A percentile compares a stretch with the other conserved stretches of the same genome.
phyloP scores from a whole-genome alignment of 1,140 invertebrate genomes.

The Drosophila rufa region DNA sequence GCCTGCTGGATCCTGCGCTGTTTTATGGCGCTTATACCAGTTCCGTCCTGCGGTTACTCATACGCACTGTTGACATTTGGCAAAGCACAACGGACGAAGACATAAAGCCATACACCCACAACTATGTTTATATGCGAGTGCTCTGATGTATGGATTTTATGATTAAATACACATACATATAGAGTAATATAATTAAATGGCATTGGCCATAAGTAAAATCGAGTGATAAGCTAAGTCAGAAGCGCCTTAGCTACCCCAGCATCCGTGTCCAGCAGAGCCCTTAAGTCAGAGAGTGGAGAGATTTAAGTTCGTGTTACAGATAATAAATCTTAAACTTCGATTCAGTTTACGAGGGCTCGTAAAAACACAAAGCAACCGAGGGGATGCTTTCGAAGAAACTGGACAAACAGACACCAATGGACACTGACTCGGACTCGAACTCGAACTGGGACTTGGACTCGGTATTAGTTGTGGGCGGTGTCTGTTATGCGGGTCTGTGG shows the following conservation, averaged over 20 bases:
- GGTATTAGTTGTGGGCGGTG: constrained; percentile 22
- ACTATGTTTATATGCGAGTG: constrained; percentile 43
- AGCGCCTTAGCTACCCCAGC: constrained; percentile 12
- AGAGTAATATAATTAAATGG: constrained; percentile 64
- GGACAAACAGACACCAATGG: constrained; percentile 33
- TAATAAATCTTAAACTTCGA: constrained; percentile 82
- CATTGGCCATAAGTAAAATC: constrained; percentile 58
- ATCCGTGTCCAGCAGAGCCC: neutral
- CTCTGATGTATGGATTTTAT: constrained; percentile 37
- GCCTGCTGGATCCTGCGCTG: neutral
- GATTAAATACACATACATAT: constrained; percentile 35
- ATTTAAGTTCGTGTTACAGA: constrained; percentile 71
- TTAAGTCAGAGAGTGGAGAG: constrained; percentile 33
- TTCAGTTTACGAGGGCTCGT: constrained; percentile 74
- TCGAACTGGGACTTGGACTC: constrained; percentile 7
- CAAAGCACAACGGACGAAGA: constrained; percentile 15
- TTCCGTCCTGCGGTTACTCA: constrained; percentile 42
- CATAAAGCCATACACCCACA: constrained; percentile 62
- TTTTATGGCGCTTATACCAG: constrained; percentile 34
- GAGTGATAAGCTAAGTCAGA: constrained; percentile 61
- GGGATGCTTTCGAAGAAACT: constrained; percentile 30
- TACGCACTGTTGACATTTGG: constrained; percentile 70
- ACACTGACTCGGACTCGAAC: constrained; percentile 8
- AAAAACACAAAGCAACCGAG: constrained; percentile 61
- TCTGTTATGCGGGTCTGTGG: constrained; percentile 31